Base-by-base conservation (phyloP, 2,113 vertebrate species). In the Apistogramma diplotaenia region DNA sequence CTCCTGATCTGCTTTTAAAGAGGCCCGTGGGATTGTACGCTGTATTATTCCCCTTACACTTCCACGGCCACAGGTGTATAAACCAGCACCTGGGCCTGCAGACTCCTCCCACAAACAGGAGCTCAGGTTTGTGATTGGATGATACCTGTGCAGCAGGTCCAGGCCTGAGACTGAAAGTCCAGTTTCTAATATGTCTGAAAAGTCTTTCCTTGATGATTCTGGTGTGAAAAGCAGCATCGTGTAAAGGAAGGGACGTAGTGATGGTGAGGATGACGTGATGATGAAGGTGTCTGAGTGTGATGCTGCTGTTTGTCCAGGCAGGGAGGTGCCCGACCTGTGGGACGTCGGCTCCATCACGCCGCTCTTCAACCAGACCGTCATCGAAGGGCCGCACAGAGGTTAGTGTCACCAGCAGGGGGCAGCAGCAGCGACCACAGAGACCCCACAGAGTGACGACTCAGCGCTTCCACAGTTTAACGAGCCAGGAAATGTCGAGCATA, bases 331-430 rank as follows among this genome's bases (percentile, higher is more conserved):
- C 0, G 76, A 89, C 46, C 85, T 96, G 16, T 95, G 94, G 95
- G 88, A 92, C 11, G 60, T 86, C 16, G 87, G 49, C 77, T 89
- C 93, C 81, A 82, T 94, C 83, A 86, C 87, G 6, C 95, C 93
- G 1, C 88, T 96, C 23, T 96, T 94, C 79, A 96, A 95, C 87
- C 93, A 93, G 85, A 95, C 95, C 74, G 91, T 96, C 19, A 79
- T 93, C 1, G 94, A 93, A 21, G 91, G 92, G 9, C 88, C 85
- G 0, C 81, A 89, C 76, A 33, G 35, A 89, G 93, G 95, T 94
- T 18, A 4, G 78, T 71, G 12, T 0, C 2, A 31, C 11, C 88
- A 80, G 2, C 65, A 83, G 82, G 19, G 4, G 81, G 81, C 71
- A 59, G 76, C 51, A 5, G 10, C 15, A 1, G 1, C 12, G 18